A percentile compares a stretch with the other conserved stretches of the same genome.
These are phyloP conservation scores for Drymodes brunneopygia DNA, from an alignment of 2,113 vertebrate species.

Conservation along the genomic window DNA sequence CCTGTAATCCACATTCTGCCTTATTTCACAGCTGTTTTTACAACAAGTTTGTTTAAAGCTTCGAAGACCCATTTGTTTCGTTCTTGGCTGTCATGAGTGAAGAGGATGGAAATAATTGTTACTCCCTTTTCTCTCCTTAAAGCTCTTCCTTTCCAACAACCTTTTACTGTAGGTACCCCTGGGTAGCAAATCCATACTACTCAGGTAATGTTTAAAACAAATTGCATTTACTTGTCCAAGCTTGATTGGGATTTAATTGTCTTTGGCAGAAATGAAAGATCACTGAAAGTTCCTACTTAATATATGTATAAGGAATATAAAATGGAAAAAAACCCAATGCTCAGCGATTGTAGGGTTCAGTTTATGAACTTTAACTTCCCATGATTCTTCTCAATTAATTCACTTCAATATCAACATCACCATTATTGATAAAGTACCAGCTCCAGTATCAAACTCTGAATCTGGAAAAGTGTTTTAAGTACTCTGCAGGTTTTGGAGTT, in stretches of 20 bases:
- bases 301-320: not conserved
- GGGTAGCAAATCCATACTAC: not conserved
- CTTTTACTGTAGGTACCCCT: not conserved
- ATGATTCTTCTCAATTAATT: not conserved
- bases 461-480: not conserved
- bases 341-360: not conserved
- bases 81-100: not conserved
- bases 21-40: slow-evolving; percentile 21
- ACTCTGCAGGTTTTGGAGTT: not conserved
- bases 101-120: not conserved
- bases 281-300: not conserved
- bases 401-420: not conserved
- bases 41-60: slow-evolving; percentile 22
- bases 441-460: not conserved
- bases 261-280: not conserved
- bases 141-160: not conserved
- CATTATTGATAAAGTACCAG: not conserved
- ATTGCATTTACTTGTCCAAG: not conserved
- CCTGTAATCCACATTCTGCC: not conserved
- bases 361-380: not conserved
- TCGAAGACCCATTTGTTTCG: not conserved
- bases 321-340: not conserved
- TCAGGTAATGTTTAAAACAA: not conserved
- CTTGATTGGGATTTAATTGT: not conserved
- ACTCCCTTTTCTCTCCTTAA: not conserved